Percentiles rank a stretch among this genome's conserved stretches.
Evolutionary conservation across 1,140 invertebrate species (phyloP).

Genomic region (Zaprionus vittiger): DNA sequence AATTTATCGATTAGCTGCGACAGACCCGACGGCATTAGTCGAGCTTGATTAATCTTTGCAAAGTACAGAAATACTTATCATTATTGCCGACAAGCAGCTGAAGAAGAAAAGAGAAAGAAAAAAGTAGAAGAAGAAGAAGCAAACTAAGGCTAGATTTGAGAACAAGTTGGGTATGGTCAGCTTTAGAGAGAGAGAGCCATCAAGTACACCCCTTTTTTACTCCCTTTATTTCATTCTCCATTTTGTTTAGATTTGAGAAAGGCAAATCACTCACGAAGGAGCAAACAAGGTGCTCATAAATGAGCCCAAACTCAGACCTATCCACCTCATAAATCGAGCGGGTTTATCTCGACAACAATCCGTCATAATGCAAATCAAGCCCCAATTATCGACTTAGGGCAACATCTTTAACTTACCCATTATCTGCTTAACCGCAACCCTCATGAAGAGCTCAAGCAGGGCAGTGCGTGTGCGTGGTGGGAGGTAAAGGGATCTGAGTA

Average conservation of each 20-base stretch:
- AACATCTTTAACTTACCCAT: conserved; percentile 21
- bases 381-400: conserved; percentile 37
- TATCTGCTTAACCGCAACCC: background rate
- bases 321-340: background rate
- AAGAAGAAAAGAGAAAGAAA: background rate
- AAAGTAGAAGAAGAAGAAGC: background rate
- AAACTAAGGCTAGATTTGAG: background rate
- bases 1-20: conserved; percentile 32
- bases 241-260: background rate
- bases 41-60: conserved; percentile 12
- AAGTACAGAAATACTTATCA: conserved; percentile 7
- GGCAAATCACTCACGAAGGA: background rate
- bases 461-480: background rate
- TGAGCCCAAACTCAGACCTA: background rate
- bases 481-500: background rate
- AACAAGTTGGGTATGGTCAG: background rate
- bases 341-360: conserved; percentile 9
- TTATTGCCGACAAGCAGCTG: background rate
- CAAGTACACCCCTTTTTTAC: too few relatives aligned
- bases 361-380: conserved; percentile 21
- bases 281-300: background rate
- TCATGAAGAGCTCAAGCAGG: background rate
- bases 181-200: background rate
- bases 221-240: background rate
- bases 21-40: conserved; percentile 11